phyloP scores from a whole-genome alignment of 1,140 invertebrate genomes.

The Trichonephila clavipes region DNA sequence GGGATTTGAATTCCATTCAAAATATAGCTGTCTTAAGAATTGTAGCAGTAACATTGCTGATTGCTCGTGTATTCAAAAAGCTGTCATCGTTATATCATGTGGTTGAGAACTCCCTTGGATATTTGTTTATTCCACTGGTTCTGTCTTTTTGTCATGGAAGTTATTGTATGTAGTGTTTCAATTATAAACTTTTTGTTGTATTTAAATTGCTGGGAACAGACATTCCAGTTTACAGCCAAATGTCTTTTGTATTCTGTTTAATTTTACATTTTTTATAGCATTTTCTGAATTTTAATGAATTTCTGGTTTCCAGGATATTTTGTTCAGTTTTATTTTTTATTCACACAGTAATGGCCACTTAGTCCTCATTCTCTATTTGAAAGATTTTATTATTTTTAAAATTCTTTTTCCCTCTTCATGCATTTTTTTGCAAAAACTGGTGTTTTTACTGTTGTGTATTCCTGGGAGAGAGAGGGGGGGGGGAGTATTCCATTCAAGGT shows the following conservation, averaged over 20 bases:
- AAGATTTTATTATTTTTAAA: not conserved
- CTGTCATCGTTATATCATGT: not conserved
- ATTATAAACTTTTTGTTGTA: not conserved
- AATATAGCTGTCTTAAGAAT: not conserved
- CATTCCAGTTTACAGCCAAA: not conserved
- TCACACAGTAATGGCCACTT: no score
- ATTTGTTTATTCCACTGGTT: not conserved
- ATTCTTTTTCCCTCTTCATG: not conserved
- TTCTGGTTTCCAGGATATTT: not conserved
- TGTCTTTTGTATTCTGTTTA: not conserved
- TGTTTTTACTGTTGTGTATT: no score
- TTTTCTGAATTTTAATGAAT: not conserved
- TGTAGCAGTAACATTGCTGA: not conserved
- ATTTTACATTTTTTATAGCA: not conserved
- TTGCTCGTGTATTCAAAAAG: not conserved
- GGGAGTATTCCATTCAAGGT: not conserved
- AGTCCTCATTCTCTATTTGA: no score
- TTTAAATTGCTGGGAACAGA: not conserved
- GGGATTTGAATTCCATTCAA: not conserved
- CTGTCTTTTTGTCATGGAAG: not conserved
- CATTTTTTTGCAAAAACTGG: not conserved
- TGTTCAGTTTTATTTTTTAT: not conserved
- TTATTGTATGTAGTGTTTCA: not conserved
- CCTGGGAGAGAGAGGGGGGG: no score
- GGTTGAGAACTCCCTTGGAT: not conserved